Evolutionary conservation across 1,140 invertebrate genomes (phyloP).

Genomic region (Penaeus chinensis): DNA sequence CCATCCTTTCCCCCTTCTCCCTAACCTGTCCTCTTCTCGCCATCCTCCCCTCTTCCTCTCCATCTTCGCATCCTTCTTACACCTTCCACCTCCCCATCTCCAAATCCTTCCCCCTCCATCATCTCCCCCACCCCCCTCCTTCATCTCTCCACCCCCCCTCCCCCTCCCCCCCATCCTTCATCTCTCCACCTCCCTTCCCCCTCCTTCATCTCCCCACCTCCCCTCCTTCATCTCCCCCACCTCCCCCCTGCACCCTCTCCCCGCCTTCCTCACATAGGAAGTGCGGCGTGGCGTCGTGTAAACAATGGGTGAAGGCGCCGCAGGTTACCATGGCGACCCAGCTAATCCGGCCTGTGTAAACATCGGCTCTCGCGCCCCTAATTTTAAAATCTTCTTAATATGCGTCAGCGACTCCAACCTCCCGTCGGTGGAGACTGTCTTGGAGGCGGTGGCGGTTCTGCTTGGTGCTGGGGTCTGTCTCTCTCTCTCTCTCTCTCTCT

Average conservation of each 20-base stretch:
- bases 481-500: constrained; percentile 21
- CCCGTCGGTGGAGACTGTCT: constrained; percentile 39
- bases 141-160: neutral
- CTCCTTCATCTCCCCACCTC: neutral
- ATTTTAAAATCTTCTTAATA: constrained; percentile 62
- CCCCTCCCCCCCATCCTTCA: neutral
- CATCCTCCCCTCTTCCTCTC: neutral
- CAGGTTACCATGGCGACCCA: constrained; percentile 50
- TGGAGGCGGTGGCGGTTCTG: neutral
- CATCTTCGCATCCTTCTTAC: neutral
- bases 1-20: neutral
- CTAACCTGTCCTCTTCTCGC: neutral
- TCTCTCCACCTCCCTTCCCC: neutral
- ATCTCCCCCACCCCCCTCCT: neutral
- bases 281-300: constrained; percentile 44
- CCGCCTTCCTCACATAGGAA: constrained; percentile 40
- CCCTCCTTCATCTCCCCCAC: neutral
- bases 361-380: constrained; percentile 39
- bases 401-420: constrained; percentile 54
- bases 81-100: neutral
- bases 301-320: constrained; percentile 41
- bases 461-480: neutral
- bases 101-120: neutral
- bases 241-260: neutral
- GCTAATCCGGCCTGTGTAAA: constrained; percentile 58